A percentile compares a stretch with the other conserved stretches of the same genome.
Conservation (phyloP, 2,888 invertebrate species). For the Zonitis immaculata region DNA sequence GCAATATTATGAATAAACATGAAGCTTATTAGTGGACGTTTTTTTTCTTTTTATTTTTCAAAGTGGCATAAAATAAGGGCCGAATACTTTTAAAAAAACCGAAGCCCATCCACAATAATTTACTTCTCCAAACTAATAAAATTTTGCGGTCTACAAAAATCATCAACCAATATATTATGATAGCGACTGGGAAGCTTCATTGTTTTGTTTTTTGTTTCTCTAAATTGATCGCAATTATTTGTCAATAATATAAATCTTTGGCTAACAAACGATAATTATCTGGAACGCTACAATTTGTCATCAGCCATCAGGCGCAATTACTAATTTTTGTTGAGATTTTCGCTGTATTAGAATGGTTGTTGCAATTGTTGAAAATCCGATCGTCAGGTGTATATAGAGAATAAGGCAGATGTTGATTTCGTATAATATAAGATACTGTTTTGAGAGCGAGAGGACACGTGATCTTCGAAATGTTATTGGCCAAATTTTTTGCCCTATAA, state of each 20-base stretch:
- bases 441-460: not conserved
- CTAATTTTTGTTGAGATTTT: too few species aligned
- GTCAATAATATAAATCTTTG: not conserved
- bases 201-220: too few species aligned
- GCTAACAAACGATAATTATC: not conserved
- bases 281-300: not conserved
- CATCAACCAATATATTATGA: too few species aligned
- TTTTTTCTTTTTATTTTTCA: conserved; percentile 12
- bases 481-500: not conserved
- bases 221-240: not conserved
- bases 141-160: too few species aligned
- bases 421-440: not conserved
- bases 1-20: conserved; percentile 35
- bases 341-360: not conserved
- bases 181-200: too few species aligned
- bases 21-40: conserved; percentile 29
- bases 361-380: not conserved
- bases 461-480: not conserved
- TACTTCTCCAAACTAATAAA: conserved; percentile 20
- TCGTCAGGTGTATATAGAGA: not conserved
- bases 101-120: conserved; percentile 28
- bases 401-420: not conserved
- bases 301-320: too few species aligned
- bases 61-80: conserved; percentile 24
- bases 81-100: conserved; percentile 24